Base-by-base conservation (phyloP, 2,113 vertebrate genomes). In the Microcebus jonahi region DNA sequence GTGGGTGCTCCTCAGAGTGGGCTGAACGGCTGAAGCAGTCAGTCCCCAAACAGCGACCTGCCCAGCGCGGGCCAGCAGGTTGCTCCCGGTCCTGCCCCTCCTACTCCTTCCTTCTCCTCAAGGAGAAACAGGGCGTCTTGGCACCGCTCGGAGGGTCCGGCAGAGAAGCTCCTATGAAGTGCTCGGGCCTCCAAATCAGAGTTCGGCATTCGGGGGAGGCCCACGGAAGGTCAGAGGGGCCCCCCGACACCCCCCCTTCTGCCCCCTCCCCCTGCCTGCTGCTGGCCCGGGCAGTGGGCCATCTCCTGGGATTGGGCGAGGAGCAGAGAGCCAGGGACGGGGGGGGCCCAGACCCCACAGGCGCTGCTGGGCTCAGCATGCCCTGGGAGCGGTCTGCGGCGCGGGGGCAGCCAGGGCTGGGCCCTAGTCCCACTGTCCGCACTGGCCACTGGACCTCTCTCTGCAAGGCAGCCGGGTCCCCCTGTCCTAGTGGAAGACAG, bases 381-480 rank as follows among this genome's bases (percentile, higher is more conserved):
- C 34, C 67, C 50, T 27, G 57, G 0, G 42, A 55, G 65, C 34
- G 20, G 29, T 34, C 84, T 48, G 36, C 17, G 14, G 45, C 3
- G 21, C 0, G 0, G 61, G 15, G 11, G 31, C 31, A 21, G 31
- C 45, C 12, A 3, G 73, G 2, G 36, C 27, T 39, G 70, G 57
- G 83, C 31, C 6, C 50, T n/a, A 50, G 63, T 57, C 39, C 48
- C 23, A 1, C 29, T 11, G 18, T 15, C 50, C 1, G 36, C 27
- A 71, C 57, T 48, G 84, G 79, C 48, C 71, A 6, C 70, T 2
- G 68, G 63, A 53, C 89, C 81, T 50, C 36, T 73, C 59, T 3
- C 57, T 15, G 15, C 0, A 6, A 53, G 42, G 71, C 59, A 27
- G 42, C 91, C 67, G 8, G 61, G 23, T 31, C 73, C 27, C 79